Conservation (phyloP, 92 coral and sea anemone species). For the Paramuricea clavata region DNA sequence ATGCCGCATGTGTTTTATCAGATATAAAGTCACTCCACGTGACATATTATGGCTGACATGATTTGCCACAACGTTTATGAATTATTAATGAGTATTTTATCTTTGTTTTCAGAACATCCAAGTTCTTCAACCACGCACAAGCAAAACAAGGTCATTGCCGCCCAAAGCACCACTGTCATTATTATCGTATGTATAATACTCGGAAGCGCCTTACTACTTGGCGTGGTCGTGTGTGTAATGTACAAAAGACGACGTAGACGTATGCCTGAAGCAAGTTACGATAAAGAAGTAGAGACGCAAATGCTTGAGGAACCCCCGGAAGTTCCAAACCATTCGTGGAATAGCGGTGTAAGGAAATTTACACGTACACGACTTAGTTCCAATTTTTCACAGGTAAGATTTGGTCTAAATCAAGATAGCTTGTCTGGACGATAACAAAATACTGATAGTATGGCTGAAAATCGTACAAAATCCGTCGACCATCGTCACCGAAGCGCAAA, state of each 20-base stretch:
- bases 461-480: no score
- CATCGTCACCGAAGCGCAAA: no score
- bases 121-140: background rate
- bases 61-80: no score
- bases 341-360: constrained; percentile 71
- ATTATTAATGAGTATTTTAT: no score
- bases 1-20: no score
- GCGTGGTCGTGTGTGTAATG: background rate
- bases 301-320: background rate
- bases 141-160: background rate
- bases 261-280: background rate
- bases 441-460: no score
- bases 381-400: constrained; percentile 84
- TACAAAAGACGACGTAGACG: constrained; percentile 7
- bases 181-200: background rate
- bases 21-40: no score
- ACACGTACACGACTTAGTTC: constrained; percentile 86
- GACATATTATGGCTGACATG: no score
- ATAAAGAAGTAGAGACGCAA: background rate
- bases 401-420: no score
- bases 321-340: constrained; percentile 34
- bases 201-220: background rate
- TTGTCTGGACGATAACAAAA: no score
- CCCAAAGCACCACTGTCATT: background rate
- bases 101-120: background rate